phyloP scores from a whole-genome alignment of 2,797 vertebrate species.

The Ctenochaetus hawaiiensis region DNA sequence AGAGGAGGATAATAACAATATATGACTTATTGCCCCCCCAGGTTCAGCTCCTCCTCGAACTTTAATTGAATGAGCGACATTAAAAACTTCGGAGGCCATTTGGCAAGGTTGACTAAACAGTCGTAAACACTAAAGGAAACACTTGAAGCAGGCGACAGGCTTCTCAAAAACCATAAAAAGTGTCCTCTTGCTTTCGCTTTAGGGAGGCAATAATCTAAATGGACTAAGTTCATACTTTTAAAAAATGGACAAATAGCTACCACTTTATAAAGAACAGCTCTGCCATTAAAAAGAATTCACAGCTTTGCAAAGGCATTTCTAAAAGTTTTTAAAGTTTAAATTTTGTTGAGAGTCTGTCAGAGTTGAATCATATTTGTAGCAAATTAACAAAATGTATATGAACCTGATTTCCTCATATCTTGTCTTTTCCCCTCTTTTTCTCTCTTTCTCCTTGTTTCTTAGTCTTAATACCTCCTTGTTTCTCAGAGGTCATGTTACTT shows the following conservation, averaged over 20 bases:
- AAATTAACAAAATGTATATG: background rate
- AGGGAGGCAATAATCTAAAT: constrained; percentile 18
- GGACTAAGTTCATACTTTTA: constrained; percentile 4
- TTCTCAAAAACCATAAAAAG: constrained; percentile 38
- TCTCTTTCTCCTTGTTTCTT: too few relatives aligned
- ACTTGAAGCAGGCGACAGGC: constrained; percentile 46
- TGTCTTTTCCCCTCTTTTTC: too few relatives aligned
- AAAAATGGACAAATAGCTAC: background rate
- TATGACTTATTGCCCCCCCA: constrained; percentile 80
- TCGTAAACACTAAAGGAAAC: constrained; percentile 77
- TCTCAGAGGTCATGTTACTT: too few relatives aligned
- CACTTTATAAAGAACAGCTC: background rate
- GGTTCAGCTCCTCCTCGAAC: constrained; percentile 75
- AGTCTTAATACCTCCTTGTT: too few relatives aligned
- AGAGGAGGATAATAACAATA: constrained; percentile 83
- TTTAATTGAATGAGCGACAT: constrained; percentile 85
- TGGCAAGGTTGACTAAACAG: constrained; percentile 83
- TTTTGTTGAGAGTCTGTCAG: background rate
- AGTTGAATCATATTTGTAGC: background rate
- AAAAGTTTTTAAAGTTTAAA: background rate
- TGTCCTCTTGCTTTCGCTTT: constrained; percentile 46
- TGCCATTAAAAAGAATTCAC: background rate
- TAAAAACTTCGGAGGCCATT: constrained; percentile 82
- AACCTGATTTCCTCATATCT: too few relatives aligned
- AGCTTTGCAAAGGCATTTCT: background rate